phyloP scores from a whole-genome alignment of 2,797 vertebrate genomes.

The Xenopus petersii region DNA sequence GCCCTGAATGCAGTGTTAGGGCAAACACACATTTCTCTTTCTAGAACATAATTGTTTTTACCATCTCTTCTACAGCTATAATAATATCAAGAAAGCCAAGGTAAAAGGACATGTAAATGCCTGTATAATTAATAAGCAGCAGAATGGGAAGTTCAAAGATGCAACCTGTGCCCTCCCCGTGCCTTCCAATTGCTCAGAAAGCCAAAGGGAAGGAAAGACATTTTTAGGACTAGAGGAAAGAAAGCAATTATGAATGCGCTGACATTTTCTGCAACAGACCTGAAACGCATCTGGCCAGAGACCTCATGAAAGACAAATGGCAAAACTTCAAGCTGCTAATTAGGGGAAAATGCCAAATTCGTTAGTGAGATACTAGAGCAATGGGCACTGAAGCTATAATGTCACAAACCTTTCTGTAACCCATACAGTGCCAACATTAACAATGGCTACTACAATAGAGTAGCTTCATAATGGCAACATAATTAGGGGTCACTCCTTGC shows the following conservation, averaged over 20 bases:
- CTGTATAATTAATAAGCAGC: conserved; percentile 25
- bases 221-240: conserved; percentile 27
- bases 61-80: too few relatives aligned
- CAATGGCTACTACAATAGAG: not conserved
- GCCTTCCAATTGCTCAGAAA: conserved; percentile 30
- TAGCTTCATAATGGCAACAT: not conserved
- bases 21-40: too few relatives aligned
- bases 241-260: conserved; percentile 53
- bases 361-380: conserved; percentile 44
- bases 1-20: too few relatives aligned
- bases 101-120: too few relatives aligned
- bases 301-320: conserved; percentile 60
- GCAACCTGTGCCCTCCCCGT: not conserved
- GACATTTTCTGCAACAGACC: conserved; percentile 61
- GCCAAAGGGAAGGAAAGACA: conserved; percentile 17
- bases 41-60: too few relatives aligned
- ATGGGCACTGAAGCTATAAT: conserved; percentile 37
- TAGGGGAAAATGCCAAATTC: conserved; percentile 61
- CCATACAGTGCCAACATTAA: conserved; percentile 5
- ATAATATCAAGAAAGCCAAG: too few relatives aligned
- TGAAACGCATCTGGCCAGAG: conserved; percentile 44
- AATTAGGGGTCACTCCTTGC: not conserved
- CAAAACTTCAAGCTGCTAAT: conserved; percentile 62
- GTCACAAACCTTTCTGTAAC: conserved; percentile 21
- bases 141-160: conserved; percentile 1